Evolutionary conservation across 92 coral and sea anemone species (phyloP), one percentile per base, ranked within the genome.

Genomic region (Micromussa lordhowensis): DNA sequence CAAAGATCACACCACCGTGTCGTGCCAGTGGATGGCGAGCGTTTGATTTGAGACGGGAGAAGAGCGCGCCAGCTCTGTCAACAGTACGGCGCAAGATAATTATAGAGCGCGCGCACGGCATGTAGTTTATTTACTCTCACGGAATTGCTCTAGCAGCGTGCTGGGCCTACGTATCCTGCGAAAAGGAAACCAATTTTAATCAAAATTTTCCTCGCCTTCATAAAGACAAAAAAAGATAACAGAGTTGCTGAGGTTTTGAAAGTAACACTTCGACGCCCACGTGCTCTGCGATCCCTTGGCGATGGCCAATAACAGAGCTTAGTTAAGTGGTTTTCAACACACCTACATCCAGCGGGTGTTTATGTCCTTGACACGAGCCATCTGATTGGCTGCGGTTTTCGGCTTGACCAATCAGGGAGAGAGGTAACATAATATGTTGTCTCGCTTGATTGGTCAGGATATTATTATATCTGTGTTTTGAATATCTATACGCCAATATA

Each of bases 401-500:
- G 3, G 19, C 36, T 61, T 80, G 66, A 83, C 99, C 99, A 98
- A 98, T 98, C 94, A 91, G 94, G 87, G 58, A 3, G 6, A 49
- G 87, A 51, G 48, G 92, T 92, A 91, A 90, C 77, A 82, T 80
- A 87, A 94, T 76, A 92, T 87, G 70, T 70, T 87, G 98, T 95
- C 92, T 80, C 96, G 96, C 86, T 93, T 71, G 48, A 85, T 90
- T 87, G 94, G 94, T 79, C 80, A 79, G 84, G 85, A 93, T 87
- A 88, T 93, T 91, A 93, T 88, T 93, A 93, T 93, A 93, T 91
- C 92, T 83, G 90, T 93, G 96, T 93, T 93, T 91, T 93, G 96
- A 89, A 91, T 92, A 94, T 90, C 89, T 91, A 95, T 94, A 95
- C 91, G 95, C 98, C 94, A 94, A 92, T 94, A 90, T 83, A 66